A percentile compares a stretch with the other conserved stretches of the same genome.
Evolutionary conservation across 2,888 invertebrate genomes (phyloP).

Genomic region (Pristionchus maxplancki): DNA sequence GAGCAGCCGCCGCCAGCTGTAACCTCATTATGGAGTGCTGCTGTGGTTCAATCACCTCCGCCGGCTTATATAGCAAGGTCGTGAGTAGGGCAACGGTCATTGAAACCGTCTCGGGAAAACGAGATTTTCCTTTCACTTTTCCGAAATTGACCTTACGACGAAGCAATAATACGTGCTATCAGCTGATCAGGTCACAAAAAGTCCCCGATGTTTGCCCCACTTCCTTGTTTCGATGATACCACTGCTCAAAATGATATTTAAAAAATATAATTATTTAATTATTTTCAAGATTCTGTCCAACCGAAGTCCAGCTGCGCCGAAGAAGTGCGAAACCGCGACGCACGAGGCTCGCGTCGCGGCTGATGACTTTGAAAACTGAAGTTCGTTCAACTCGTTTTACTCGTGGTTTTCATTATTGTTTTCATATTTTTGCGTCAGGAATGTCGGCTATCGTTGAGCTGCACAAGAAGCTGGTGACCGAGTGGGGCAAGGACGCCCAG

Average conservation of each 20-base stretch:
- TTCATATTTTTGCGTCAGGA: background rate
- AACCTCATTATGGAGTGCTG: background rate
- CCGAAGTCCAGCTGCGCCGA: background rate
- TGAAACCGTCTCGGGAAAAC: conserved; percentile 31
- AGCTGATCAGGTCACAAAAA: background rate
- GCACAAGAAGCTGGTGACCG: conserved; percentile 67
- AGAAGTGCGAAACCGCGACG: conserved; percentile 40
- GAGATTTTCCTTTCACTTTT: conserved; percentile 23
- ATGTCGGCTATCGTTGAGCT: conserved; percentile 50
- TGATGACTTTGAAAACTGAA: conserved; percentile 38
- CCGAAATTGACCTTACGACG: background rate
- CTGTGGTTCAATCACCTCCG: conserved; percentile 11
- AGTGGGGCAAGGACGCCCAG: conserved; percentile 66
- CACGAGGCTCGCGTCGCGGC: conserved; percentile 19
- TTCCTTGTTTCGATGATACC: background rate
- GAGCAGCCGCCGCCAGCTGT: background rate
- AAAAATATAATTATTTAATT: background rate
- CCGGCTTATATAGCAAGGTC: conserved; percentile 39
- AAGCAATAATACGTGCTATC: background rate
- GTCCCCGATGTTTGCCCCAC: background rate
- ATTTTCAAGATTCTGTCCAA: background rate
- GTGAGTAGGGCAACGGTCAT: conserved; percentile 16
- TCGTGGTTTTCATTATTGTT: background rate
- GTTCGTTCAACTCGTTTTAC: background rate
- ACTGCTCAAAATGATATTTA: background rate